Evolutionary conservation across 2,113 vertebrate genomes (phyloP).

Genomic region (Hiodon alosoides): DNA sequence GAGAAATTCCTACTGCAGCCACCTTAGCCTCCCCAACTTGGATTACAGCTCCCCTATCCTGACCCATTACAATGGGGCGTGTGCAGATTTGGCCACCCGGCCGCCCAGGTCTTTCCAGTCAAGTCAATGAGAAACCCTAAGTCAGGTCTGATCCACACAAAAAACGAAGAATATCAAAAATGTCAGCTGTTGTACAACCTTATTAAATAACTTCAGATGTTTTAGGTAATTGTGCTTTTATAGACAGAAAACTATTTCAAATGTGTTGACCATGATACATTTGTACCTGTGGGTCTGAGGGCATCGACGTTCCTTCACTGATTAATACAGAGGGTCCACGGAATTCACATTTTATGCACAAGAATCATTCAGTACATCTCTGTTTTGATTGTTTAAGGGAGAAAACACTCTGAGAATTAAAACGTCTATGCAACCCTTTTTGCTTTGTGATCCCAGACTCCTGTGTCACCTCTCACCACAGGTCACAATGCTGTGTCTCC

Average conservation of each 20-base stretch:
- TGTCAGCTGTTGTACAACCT: constrained; percentile 7
- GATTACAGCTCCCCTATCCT: background rate
- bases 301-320: no score
- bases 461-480: no score
- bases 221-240: no score
- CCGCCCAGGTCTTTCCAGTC: background rate
- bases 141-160: background rate
- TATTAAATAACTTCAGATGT: background rate
- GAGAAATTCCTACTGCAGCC: background rate
- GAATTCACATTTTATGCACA: no score
- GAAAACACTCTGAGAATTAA: no score
- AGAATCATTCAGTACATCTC: no score
- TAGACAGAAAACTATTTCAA: constrained; percentile 49
- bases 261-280: background rate
- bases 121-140: background rate
- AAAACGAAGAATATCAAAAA: background rate
- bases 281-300: no score
- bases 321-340: no score
- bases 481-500: no score
- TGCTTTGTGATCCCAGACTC: no score
- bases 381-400: no score
- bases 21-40: background rate
- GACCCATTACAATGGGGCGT: background rate
- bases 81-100: background rate
- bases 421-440: no score